A percentile compares a stretch with the other conserved stretches of the same genome.
phyloP scores from a whole-genome alignment of 2,888 invertebrate species.

The Trichacis sp. region DNA sequence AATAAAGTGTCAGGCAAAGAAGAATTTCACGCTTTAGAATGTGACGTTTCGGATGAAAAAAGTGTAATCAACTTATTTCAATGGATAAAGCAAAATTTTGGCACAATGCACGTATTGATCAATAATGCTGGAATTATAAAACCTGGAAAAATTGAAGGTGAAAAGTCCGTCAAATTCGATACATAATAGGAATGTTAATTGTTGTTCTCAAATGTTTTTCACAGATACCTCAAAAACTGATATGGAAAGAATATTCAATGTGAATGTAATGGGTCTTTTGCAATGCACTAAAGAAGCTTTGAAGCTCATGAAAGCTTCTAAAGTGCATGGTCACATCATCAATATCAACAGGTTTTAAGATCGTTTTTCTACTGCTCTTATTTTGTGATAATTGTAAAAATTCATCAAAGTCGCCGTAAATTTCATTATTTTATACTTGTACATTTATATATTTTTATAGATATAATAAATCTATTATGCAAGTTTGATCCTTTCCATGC shows the following conservation, averaged over 20 bases:
- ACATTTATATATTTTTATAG: too few relatives aligned
- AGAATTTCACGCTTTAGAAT: conserved; percentile 58
- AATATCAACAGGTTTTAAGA: conserved; percentile 51
- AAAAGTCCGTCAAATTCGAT: background rate
- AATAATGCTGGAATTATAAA: conserved; percentile 64
- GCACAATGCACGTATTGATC: conserved; percentile 61
- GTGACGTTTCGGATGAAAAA: conserved; percentile 61
- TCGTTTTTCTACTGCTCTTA: background rate
- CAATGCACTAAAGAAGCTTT: conserved; percentile 53
- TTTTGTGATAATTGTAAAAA: too few relatives aligned
- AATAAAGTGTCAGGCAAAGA: conserved; percentile 39
- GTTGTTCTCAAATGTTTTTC: conserved; percentile 20
- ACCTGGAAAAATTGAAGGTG: conserved; percentile 47
- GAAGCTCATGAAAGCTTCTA: conserved; percentile 49
- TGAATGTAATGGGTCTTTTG: conserved; percentile 56
- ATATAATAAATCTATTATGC: too few relatives aligned
- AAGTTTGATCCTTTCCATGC: too few relatives aligned
- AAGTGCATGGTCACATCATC: conserved; percentile 49
- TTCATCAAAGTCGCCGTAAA: too few relatives aligned
- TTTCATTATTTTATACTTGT: too few relatives aligned
- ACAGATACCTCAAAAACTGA: conserved; percentile 43
- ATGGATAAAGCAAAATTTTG: conserved; percentile 59
- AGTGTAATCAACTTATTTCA: conserved; percentile 59
- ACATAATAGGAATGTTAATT: background rate
- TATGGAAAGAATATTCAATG: conserved; percentile 46